Percentiles rank a stretch among this genome's conserved stretches.
These are phyloP conservation scores for Scortum barcoo DNA, from an alignment of 2,113 vertebrate genomes.

Conservation along the genomic window DNA sequence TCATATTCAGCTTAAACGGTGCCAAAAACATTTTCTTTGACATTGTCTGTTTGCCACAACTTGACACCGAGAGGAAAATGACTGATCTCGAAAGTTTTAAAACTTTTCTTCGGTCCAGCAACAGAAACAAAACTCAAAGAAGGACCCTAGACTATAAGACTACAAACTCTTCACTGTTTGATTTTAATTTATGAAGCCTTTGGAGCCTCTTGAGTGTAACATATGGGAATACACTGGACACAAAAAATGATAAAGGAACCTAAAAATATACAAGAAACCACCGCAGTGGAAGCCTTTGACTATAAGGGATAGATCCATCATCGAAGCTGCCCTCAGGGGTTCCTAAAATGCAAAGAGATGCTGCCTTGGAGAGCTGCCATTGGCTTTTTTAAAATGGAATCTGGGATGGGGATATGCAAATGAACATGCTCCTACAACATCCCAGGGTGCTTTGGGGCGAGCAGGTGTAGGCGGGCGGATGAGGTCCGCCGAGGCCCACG, in stretches of 20 bases:
- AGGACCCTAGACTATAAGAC: neutral
- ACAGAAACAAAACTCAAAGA: neutral
- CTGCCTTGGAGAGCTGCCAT: slow-evolving; percentile 46
- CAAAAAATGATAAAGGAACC: slow-evolving; percentile 41
- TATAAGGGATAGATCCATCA: slow-evolving; percentile 66
- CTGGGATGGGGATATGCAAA: slow-evolving; percentile 72
- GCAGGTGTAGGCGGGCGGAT: slow-evolving; percentile 64
- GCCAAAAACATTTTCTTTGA: neutral
- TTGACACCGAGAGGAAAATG: neutral
- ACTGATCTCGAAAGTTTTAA: neutral
- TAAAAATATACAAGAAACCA: slow-evolving; percentile 51
- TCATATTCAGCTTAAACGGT: neutral
- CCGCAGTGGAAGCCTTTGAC: slow-evolving; percentile 48
- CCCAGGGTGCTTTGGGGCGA: slow-evolving; percentile 57
- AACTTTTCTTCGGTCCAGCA: neutral
- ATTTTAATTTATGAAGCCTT: slow-evolving; percentile 21
- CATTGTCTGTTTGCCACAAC: neutral
- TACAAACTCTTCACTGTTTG: neutral
- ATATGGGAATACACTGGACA: slow-evolving; percentile 26
- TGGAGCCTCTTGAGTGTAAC: slow-evolving; percentile 14
- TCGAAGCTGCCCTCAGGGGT: slow-evolving; percentile 49
- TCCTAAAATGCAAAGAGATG: slow-evolving; percentile 27
- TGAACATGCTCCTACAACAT: slow-evolving; percentile 42
- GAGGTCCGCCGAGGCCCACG: slow-evolving; percentile 48
- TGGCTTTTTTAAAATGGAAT: slow-evolving; percentile 61